phyloP scores from a whole-genome alignment of 2,888 invertebrate species.

The Leucophenga maculata region DNA sequence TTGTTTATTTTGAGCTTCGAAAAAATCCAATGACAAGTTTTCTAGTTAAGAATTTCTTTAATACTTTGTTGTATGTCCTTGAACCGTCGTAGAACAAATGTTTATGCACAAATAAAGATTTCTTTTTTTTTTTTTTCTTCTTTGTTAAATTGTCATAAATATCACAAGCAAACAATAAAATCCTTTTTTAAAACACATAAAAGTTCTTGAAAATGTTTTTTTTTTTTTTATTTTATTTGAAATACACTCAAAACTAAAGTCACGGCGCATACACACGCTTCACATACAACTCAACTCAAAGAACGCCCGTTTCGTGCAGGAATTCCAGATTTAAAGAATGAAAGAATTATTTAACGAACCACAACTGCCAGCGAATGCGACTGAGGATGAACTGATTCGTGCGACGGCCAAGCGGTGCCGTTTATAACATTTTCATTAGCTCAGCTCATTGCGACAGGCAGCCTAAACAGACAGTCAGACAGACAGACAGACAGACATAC shows the following conservation, averaged over 20 bases:
- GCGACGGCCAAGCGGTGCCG: slow-evolving; percentile 58
- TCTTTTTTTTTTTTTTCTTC: no score
- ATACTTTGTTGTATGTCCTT: no score
- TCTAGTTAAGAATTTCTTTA: no score
- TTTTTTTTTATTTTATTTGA: neutral
- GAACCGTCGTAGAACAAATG: no score
- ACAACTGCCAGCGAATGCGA: slow-evolving; percentile 68
- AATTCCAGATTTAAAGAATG: slow-evolving; percentile 21
- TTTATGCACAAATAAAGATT: no score
- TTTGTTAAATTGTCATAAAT: no score
- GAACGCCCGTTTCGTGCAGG: neutral
- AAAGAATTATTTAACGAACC: slow-evolving; percentile 46
- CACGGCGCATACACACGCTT: neutral
- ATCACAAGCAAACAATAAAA: no score
- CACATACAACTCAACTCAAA: neutral
- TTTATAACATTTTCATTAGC: slow-evolving; percentile 70
- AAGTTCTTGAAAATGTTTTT: neutral
- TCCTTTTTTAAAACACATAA: no score
- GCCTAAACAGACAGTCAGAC: no score
- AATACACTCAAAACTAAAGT: neutral
- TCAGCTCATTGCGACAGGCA: slow-evolving; percentile 37
- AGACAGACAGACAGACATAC: no score
- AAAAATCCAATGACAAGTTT: no score
- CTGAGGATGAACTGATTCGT: slow-evolving; percentile 70
- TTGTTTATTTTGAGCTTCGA: no score